phyloP scores from a whole-genome alignment of 1,140 invertebrate genomes.

The Drosophila ficusphila region DNA sequence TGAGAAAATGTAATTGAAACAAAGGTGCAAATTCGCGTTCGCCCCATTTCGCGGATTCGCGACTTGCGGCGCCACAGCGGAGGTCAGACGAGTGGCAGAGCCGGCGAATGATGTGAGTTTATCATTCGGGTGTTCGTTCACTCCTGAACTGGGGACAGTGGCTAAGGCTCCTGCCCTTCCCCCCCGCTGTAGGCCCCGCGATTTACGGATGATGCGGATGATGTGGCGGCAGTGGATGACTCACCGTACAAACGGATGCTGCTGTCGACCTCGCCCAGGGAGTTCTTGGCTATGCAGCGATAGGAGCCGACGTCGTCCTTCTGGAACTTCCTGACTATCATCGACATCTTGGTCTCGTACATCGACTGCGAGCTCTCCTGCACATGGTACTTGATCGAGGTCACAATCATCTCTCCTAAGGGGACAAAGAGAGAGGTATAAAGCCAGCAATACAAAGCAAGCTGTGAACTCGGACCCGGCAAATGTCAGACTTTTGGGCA shows the following conservation, averaged over 20 bases:
- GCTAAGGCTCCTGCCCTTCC: too few species aligned
- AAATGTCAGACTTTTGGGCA: background rate
- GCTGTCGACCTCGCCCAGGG: constrained; percentile 94
- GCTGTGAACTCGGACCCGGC: background rate
- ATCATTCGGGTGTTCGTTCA: too few species aligned
- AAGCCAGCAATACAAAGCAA: constrained; percentile 5
- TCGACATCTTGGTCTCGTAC: constrained; percentile 93
- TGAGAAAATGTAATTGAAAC: constrained; percentile 71
- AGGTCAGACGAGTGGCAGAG: background rate
- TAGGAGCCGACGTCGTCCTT: constrained; percentile 93
- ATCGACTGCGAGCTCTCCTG: constrained; percentile 88
- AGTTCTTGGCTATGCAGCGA: constrained; percentile 95
- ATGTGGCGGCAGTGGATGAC: constrained; percentile 50
- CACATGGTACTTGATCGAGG: constrained; percentile 92
- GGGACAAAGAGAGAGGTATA: constrained; percentile 23
- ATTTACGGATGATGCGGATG: background rate
- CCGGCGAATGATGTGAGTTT: too few species aligned
- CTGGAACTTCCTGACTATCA: constrained; percentile 92
- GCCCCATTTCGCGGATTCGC: constrained; percentile 24
- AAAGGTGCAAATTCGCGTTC: constrained; percentile 66
- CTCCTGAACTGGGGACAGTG: too few species aligned
- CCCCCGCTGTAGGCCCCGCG: background rate
- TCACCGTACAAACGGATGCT: constrained; percentile 95
- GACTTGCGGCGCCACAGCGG: background rate
- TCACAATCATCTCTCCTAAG: constrained; percentile 93